phyloP scores from a whole-genome alignment of 2,888 invertebrate species.

The Panzeria rudis region DNA sequence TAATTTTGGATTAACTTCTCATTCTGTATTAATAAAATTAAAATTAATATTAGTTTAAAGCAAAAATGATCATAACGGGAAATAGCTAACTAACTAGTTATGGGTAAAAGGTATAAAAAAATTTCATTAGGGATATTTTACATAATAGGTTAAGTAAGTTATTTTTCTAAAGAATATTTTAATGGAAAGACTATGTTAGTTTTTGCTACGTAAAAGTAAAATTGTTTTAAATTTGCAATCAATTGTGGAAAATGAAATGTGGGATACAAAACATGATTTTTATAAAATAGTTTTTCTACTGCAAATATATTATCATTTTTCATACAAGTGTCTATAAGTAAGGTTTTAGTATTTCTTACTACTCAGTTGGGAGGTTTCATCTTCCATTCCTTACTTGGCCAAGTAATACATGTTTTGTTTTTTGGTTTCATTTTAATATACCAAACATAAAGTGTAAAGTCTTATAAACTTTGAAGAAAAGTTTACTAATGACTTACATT shows the following conservation, averaged over 20 bases:
- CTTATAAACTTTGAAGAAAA: constrained; percentile 55
- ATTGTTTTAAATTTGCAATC: background rate
- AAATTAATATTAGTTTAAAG: background rate
- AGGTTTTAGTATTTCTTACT: constrained; percentile 17
- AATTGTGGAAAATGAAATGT: background rate
- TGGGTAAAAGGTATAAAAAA: background rate
- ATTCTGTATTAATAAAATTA: background rate
- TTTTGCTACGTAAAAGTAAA: background rate
- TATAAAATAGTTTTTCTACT: background rate
- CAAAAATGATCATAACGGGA: background rate
- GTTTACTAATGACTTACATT: constrained; percentile 55
- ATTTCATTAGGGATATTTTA: background rate
- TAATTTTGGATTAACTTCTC: background rate
- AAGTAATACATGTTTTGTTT: constrained; percentile 24
- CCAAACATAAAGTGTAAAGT: constrained; percentile 52
- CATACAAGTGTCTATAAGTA: background rate
- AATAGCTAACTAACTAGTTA: background rate
- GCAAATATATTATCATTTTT: background rate
- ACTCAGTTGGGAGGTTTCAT: constrained; percentile 9
- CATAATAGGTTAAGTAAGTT: background rate
- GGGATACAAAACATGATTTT: background rate
- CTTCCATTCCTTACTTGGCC: constrained; percentile 53
- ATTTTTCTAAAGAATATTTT: background rate
- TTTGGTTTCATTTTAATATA: constrained; percentile 36
- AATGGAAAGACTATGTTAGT: background rate